phyloP scores from a whole-genome alignment of 2,797 vertebrate genomes.

The Hemitrygon akajei region DNA sequence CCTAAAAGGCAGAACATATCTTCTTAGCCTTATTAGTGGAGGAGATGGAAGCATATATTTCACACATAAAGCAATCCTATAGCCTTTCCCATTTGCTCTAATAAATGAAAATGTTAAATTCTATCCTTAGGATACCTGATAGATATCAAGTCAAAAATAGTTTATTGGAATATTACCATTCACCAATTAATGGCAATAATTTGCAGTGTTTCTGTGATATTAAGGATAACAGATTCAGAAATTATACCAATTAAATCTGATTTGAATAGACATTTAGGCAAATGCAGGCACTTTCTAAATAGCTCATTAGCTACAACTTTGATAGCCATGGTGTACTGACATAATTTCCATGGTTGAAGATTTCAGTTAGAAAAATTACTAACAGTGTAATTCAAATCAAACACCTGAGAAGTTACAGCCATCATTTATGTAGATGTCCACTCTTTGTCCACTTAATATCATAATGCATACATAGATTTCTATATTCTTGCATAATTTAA shows the following conservation, averaged over 20 bases:
- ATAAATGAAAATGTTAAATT: conserved; percentile 15
- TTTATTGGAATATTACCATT: background rate
- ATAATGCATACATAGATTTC: background rate
- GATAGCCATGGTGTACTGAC: background rate
- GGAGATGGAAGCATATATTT: background rate
- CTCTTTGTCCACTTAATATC: background rate
- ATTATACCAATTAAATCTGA: conserved; percentile 21
- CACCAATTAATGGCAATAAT: background rate
- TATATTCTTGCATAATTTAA: background rate
- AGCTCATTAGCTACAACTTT: background rate
- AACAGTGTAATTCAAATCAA: background rate
- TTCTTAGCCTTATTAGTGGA: background rate
- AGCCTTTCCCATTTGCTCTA: background rate
- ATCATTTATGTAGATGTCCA: conserved; percentile 2
- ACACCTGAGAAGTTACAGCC: background rate
- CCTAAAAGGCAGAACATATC: background rate
- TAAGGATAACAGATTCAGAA: conserved; percentile 1
- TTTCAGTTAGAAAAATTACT: background rate
- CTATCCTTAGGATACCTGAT: conserved; percentile 8
- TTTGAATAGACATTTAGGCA: background rate
- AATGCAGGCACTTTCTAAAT: conserved; percentile 11
- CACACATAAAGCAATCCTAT: background rate
- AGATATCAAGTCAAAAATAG: background rate
- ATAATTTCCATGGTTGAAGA: background rate
- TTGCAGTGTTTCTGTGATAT: background rate